Percentiles rank a stretch among this genome's conserved stretches.
Evolutionary conservation across 2,797 vertebrate species (phyloP).

Genomic region (Myiotriccus ornatus): DNA sequence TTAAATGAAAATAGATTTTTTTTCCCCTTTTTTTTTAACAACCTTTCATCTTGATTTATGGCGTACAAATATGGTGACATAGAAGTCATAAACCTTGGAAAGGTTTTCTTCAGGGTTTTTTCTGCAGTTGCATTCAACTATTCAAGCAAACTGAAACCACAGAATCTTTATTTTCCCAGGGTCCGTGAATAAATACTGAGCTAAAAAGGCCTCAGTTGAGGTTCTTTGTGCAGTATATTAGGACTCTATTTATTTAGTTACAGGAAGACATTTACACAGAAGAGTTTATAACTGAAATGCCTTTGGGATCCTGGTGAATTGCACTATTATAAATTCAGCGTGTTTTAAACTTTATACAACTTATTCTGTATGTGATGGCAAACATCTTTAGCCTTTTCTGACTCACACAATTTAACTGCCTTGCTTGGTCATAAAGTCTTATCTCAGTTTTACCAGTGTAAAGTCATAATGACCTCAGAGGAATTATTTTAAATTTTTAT

Average conservation of each 20-base stretch:
- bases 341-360: constrained; percentile 17
- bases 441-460: constrained; percentile 6
- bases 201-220: background rate
- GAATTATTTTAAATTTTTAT: constrained; percentile 42
- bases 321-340: background rate
- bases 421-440: constrained; percentile 12
- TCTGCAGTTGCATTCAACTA: background rate
- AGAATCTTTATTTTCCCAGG: background rate
- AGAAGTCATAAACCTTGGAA: background rate
- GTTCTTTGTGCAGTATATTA: background rate
- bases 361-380: background rate
- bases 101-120: background rate
- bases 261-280: background rate
- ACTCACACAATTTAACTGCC: background rate
- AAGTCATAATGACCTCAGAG: constrained; percentile 19
- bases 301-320: background rate
- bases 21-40: background rate
- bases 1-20: background rate
- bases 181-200: background rate
- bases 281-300: constrained; percentile 37
- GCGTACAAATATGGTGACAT: background rate
- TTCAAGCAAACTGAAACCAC: background rate
- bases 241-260: constrained; percentile 13
- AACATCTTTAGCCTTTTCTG: constrained; percentile 38
- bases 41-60: constrained; percentile 2